Base-by-base conservation (phyloP, 1,140 invertebrate genomes). In the Psix sp. region DNA sequence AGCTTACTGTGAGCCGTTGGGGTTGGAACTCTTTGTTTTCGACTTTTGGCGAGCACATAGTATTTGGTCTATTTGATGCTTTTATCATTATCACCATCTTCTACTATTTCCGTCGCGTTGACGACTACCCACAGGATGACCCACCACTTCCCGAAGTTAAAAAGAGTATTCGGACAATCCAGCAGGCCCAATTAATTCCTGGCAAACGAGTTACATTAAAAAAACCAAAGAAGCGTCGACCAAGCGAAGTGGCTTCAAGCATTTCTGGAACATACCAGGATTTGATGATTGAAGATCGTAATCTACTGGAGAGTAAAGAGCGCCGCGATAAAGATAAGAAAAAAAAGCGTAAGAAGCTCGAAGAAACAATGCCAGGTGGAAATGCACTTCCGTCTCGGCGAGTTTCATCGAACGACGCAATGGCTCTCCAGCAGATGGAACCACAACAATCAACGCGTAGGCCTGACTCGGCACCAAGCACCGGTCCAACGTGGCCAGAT, bases 211-310 rank as follows among this genome's bases (percentile, higher is more conserved):
- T 84, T 79, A 40, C 81, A 14, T 35, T 80, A 2, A 91, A 79
- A 20, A 80, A 83, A 43, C 60, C 56, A 5, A 84, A 91, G 73
- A 90, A 90, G 43, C 85, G 93, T 16, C 82, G 93, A 42, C 93
- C 93, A 0, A 94, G 93, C 77, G 93, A 94, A 78, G 93, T 94
- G 72, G 93, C 93, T 0, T 89, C 94, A 18, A 90, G 89, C 18
- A 93, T 94, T 63, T 88, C 85, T 10, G 89, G 90, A 40, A 88
- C 88, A 2, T 90, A 91, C 57, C 76, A 85, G 24, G 86, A 90
- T 15, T 49, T 89, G 3, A 84, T 90, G 78, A 88, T 89, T 5
- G 80, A 85, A 46, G 87, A 88, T 67, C n/a, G n/a, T n/a, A n/a
- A n/a, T n/a, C n/a, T n/a, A n/a, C n/a, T n/a, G n/a, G 71, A 72